Conservation (phyloP, 2,113 vertebrate species). For the Equus quagga region DNA sequence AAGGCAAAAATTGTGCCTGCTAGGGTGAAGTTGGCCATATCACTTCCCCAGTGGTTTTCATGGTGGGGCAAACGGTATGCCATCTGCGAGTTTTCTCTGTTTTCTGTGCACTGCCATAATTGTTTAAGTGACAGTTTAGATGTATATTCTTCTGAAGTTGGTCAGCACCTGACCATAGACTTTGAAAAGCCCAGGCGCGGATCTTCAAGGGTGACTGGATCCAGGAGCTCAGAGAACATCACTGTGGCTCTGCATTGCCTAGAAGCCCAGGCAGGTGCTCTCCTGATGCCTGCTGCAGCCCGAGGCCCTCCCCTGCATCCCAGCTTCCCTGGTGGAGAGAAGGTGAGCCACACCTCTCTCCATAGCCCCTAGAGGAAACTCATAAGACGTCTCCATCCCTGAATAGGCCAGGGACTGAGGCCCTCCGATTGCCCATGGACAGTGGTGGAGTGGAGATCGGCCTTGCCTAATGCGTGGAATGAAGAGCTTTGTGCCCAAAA, state of each 20-base stretch:
- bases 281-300: neutral
- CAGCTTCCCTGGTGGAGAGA: neutral
- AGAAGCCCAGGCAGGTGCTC: neutral
- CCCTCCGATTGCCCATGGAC: neutral
- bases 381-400: neutral
- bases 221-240: neutral
- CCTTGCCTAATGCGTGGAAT: neutral
- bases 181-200: neutral
- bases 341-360: fast-evolving
- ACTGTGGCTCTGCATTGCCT: fast-evolving
- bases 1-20: neutral
- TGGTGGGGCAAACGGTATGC: fast-evolving
- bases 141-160: neutral
- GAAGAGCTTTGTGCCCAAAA: neutral
- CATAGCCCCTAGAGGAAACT: neutral
- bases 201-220: neutral
- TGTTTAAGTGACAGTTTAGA: neutral
- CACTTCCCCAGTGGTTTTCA: neutral
- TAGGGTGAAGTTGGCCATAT: neutral
- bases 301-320: too few species aligned
- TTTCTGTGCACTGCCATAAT: neutral
- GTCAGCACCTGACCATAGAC: neutral
- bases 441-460: neutral
- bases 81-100: neutral
- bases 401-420: neutral